Base-by-base conservation (phyloP, 2,888 invertebrate genomes). In the Ochropacha duplaris region DNA sequence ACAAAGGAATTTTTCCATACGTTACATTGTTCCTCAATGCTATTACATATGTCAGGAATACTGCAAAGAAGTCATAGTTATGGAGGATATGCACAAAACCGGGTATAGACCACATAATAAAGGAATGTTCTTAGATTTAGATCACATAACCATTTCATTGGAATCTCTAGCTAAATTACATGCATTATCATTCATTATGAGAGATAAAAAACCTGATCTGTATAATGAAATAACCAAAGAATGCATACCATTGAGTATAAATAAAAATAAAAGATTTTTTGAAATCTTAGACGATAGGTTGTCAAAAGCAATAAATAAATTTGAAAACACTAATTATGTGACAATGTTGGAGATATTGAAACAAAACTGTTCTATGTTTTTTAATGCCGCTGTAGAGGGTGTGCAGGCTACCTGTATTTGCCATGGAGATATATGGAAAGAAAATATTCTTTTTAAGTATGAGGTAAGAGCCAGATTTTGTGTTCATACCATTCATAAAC, bases 391-490 rank as follows among this genome's bases (percentile, higher is more conserved):
- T 0, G 62, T 71, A 22, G 63, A 66, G 22, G 70, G 71, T 22
- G 83, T 78, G 3, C 67, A 74, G 50, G 72, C 70, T 44, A 74
- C 76, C 19, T 90, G 88, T 60, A 71, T 92, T 56, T 88, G 90
- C 61, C 92, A 92, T 70, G 91, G 91, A 26, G 92, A 92, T 72
- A 84, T 90, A 39, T 92, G 92, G 92, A 92, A 91, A 68, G 92
- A 91, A 72, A 92, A 92, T 63, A 81, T 92, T 56, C 70, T 92
- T 22, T 92, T 79, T 72, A 83, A 86, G 68, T 90, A 91, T 78
- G 66, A 86, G 84, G 91, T 90, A 72, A 59, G 58, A 57, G 55
- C 11, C 16, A 19, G 19, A 19, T 1, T 44, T 8, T 12, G n/a
- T n/a, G n/a, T 11, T 12, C 12, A 12, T 1, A 4, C 11, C 3